Evolutionary conservation across 2,797 vertebrate species (phyloP), one percentile per base, ranked within the genome.

Genomic region (Merluccius polli): DNA sequence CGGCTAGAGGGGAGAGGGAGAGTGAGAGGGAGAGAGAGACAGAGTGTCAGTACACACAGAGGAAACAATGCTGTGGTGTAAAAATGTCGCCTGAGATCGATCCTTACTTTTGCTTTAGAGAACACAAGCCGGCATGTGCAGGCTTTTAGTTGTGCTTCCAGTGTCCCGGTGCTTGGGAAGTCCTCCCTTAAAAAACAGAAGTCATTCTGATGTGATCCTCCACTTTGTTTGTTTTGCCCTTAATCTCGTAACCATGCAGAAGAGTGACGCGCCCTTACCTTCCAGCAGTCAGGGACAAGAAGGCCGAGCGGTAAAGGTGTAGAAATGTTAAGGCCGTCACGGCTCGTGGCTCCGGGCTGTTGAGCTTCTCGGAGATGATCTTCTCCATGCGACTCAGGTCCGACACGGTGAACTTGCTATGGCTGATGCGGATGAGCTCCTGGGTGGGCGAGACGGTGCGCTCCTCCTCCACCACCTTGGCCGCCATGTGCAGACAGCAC

Each of bases 241-340:
- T 78, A n/a, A 78, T 71, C 83, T 84, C 70, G 84, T n/a, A 33
- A 82, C 77, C 72, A 79, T 73, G 75, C 72, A 63, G 52, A 63
- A 10, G 21, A 63, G 52, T 59, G 12, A 71, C 24, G 71, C 41
- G 30, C 3, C 2, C 59, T 90, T 87, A 98, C 98, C 96, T 94
- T 92, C 93, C 93, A 89, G 94, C 94, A 89, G 93, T 92, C 90
- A 95, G 93, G 76, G 92, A 94, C 73, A 93, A 87, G 84, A 96
- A 85, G 84, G 97, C 95, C 32, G 95, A 83, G 85, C 96, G 95
- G 91, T 96, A 99, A 85, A 98, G 95, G 93, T 95, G 96, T 88
- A 99, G 95, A 91, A 99, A 99, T 79, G 96, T 97, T 93, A 99
- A 96, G 94, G 97, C 97, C 77, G 97, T 99, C 93, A 98, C 94